Percentiles rank a stretch among this genome's conserved stretches.
Evolutionary conservation across 2,797 vertebrate species (phyloP).

Genomic region (Tympanoctomys barrerae): DNA sequence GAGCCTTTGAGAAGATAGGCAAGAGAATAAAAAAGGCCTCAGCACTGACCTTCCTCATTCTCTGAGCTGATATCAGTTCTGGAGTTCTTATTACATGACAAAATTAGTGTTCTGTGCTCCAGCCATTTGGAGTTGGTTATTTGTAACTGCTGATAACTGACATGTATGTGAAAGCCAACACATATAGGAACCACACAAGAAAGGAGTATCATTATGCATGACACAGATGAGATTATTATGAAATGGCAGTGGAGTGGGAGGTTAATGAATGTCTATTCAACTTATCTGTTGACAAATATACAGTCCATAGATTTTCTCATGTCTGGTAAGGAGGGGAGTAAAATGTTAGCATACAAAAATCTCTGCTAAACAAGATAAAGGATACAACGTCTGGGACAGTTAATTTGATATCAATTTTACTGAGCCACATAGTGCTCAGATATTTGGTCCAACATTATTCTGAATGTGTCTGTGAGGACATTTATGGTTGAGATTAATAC

Average conservation of each 20-base stretch:
- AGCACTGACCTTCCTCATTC: neutral
- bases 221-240: neutral
- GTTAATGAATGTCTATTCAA: neutral
- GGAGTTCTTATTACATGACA: neutral
- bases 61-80: neutral
- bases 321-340: neutral
- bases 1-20: neutral
- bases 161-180: neutral
- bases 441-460: neutral
- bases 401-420: neutral
- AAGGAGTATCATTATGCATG: neutral
- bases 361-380: neutral
- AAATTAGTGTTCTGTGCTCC: neutral
- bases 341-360: slow-evolving; percentile 2
- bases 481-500: neutral
- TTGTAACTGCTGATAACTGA: neutral
- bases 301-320: neutral
- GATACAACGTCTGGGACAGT: neutral
- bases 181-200: slow-evolving; percentile 4
- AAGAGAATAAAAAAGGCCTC: neutral
- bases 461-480: neutral
- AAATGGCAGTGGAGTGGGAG: neutral
- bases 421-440: neutral
- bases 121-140: slow-evolving; percentile 9
- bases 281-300: neutral